A percentile compares a stretch with the other conserved stretches of the same genome.
These are phyloP conservation scores for Athripsodes cinereus DNA, from an alignment of 2,888 invertebrate species.

Conservation along the genomic window DNA sequence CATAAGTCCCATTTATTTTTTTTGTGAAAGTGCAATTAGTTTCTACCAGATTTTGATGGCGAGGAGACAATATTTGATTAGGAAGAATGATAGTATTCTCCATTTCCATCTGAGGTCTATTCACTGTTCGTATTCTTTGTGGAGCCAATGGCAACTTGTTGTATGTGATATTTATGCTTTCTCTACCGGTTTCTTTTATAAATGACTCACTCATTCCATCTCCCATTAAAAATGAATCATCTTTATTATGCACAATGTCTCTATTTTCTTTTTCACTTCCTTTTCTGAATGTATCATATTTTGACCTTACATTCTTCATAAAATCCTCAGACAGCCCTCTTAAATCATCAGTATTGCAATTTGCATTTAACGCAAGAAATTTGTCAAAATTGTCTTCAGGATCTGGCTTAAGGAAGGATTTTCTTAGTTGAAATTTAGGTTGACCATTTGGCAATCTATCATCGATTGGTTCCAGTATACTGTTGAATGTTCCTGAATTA, in stretches of 20 bases:
- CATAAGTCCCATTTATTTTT: conserved; percentile 31
- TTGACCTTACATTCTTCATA: conserved; percentile 10
- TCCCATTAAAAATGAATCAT: conserved; percentile 39
- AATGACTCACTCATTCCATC: conserved; percentile 35
- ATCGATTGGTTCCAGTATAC: conserved; percentile 22
- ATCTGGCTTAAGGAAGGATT: conserved; percentile 24
- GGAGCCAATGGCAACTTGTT: conserved; percentile 34
- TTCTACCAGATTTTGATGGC: conserved; percentile 4
- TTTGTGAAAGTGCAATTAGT: conserved; percentile 10
- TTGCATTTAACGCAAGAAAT: conserved; percentile 22
- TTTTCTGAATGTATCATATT: conserved; percentile 17
- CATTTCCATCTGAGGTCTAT: conserved; percentile 32
- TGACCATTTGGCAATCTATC: conserved; percentile 22
- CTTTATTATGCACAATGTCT: conserved; percentile 38
- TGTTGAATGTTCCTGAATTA: conserved; percentile 25
- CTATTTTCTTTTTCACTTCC: conserved; percentile 45
- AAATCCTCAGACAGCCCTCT: conserved; percentile 21
- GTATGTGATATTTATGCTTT: conserved; percentile 38
- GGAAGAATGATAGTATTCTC: conserved; percentile 43
- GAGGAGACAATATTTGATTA: conserved; percentile 35
- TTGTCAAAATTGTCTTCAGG: conserved; percentile 23
- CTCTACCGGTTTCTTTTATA: conserved; percentile 33
- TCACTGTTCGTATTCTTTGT: conserved; percentile 12
- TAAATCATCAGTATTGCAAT: conserved; percentile 26
- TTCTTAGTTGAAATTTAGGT: conserved; percentile 25